A percentile compares a stretch with the other conserved stretches of the same genome.
Conservation (phyloP, 2,888 invertebrate genomes). For the Macrosoma leucophasiata region DNA sequence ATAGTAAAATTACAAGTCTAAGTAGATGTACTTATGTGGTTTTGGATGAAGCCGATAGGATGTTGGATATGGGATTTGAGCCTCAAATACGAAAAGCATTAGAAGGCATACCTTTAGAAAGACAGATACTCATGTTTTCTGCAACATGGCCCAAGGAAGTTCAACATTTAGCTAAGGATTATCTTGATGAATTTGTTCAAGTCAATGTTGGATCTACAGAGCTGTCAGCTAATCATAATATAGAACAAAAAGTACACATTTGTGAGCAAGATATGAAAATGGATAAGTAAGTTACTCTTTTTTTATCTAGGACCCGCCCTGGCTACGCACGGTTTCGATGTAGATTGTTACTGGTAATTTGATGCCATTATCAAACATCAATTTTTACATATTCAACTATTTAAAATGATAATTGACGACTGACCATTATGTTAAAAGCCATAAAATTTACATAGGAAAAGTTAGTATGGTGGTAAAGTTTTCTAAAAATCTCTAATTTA, state of each 20-base stretch:
- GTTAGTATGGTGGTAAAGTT: no score
- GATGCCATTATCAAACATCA: no score
- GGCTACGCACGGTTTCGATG: no score
- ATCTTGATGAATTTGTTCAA: constrained; percentile 91
- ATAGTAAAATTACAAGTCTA: constrained; percentile 81
- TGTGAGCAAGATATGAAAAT: constrained; percentile 89
- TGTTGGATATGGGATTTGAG: constrained; percentile 99
- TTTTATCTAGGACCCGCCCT: no score
- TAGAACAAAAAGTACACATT: constrained; percentile 87
- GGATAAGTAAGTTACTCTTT: constrained; percentile 46
- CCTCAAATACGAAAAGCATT: constrained; percentile 95
- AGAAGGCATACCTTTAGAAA: constrained; percentile 91
- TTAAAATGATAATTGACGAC: no score
- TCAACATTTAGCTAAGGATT: constrained; percentile 91
- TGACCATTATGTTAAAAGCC: no score
- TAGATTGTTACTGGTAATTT: no score
- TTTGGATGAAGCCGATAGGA: constrained; percentile 93
- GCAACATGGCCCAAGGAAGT: constrained; percentile 99
- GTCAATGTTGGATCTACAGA: constrained; percentile 94
- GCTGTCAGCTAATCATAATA: constrained; percentile 92
- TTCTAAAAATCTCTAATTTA: no score
- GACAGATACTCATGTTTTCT: constrained; percentile 98
- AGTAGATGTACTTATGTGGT: constrained; percentile 87
- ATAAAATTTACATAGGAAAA: no score
- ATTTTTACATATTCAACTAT: no score